A percentile compares a stretch with the other conserved stretches of the same genome.
Conservation (phyloP, 2,113 vertebrate genomes). For the Dicaeum eximium region DNA sequence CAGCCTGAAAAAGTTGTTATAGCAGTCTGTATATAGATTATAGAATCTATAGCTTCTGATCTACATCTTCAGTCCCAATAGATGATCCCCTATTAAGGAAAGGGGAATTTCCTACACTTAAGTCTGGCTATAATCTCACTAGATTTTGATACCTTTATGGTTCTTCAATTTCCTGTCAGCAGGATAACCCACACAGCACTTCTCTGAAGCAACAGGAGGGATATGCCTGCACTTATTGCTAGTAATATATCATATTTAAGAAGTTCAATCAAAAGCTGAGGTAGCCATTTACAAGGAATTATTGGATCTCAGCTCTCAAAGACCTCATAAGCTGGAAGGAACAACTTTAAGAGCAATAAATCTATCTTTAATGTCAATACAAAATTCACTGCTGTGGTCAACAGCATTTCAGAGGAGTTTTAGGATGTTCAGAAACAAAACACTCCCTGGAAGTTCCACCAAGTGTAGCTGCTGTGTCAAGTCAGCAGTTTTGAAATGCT, state of each 20-base stretch:
- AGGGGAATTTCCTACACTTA: neutral
- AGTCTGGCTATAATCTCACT: neutral
- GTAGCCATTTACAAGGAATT: neutral
- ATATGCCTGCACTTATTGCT: neutral
- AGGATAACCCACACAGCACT: neutral
- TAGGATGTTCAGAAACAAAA: slow-evolving; percentile 11
- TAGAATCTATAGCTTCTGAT: neutral
- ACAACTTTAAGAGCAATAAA: slow-evolving; percentile 11
- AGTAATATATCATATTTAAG: neutral
- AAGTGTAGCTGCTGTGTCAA: neutral
- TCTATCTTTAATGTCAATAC: neutral
- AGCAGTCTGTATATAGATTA: too few species aligned
- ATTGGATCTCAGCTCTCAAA: neutral
- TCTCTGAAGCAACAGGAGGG: neutral
- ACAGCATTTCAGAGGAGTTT: slow-evolving; percentile 12
- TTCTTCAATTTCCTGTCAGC: neutral
- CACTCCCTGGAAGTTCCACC: neutral
- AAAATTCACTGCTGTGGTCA: neutral
- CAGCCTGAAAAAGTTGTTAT: neutral
- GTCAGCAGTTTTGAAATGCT: slow-evolving; percentile 56
- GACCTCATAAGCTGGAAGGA: neutral
- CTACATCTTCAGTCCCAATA: neutral
- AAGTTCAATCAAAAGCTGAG: neutral
- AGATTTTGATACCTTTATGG: neutral
- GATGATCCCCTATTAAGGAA: neutral